Conservation (phyloP, 2,113 vertebrate genomes). For the Rhynchomys soricoides region DNA sequence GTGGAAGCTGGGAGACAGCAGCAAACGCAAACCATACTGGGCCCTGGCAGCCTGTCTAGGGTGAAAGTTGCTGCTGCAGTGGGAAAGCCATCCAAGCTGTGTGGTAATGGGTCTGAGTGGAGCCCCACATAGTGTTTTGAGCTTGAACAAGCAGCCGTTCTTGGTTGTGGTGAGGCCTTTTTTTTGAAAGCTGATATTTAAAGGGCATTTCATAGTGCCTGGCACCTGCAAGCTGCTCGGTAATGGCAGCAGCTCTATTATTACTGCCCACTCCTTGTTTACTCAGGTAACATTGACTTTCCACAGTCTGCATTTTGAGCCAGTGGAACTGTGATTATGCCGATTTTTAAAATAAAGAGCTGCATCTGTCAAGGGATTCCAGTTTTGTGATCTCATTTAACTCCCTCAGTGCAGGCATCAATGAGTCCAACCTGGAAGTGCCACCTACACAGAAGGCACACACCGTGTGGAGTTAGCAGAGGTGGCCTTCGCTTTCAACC, state of each 20-base stretch:
- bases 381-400: conserved; percentile 42
- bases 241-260: not conserved
- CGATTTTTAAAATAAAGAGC: conserved; percentile 60
- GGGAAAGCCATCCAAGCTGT: not conserved
- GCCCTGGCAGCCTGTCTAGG: not conserved
- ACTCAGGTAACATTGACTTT: conserved; percentile 21
- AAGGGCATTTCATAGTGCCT: not conserved
- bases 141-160: not conserved
- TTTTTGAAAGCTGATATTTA: not conserved
- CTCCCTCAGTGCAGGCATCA: conserved; percentile 31
- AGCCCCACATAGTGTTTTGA: not conserved
- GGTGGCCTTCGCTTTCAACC: not conserved
- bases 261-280: not conserved
- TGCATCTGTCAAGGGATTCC: not conserved
- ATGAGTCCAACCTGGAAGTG: not conserved
- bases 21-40: not conserved
- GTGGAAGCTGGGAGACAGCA: not conserved
- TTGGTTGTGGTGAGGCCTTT: not conserved
- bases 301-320: not conserved
- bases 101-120: not conserved
- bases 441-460: not conserved
- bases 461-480: not conserved
- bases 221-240: not conserved
- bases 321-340: conserved; percentile 1
- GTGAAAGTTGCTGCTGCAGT: not conserved